Conservation (phyloP, 2,888 invertebrate genomes). For the Alloscopus bannaensis region DNA sequence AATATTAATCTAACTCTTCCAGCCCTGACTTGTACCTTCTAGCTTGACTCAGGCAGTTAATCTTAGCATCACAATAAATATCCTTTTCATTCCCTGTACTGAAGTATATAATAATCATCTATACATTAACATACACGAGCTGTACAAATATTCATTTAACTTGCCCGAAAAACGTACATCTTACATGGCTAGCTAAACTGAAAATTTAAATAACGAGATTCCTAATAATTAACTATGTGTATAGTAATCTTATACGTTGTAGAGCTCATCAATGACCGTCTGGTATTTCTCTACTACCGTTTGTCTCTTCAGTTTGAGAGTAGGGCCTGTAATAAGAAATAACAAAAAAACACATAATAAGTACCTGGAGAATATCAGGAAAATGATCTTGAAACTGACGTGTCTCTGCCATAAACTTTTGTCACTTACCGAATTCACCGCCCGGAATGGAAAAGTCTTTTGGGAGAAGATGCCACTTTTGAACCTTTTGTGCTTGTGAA, state of each 20-base stretch:
- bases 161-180: constrained; percentile 28
- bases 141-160: constrained; percentile 19
- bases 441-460: constrained; percentile 89
- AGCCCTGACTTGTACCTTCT: neutral
- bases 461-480: constrained; percentile 90
- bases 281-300: constrained; percentile 86
- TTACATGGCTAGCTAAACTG: constrained; percentile 35
- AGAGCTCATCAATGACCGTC: constrained; percentile 75
- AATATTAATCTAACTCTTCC: constrained; percentile 4
- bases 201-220: constrained; percentile 56
- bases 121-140: constrained; percentile 32
- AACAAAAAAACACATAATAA: neutral
- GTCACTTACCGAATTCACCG: constrained; percentile 87
- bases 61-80: constrained; percentile 37
- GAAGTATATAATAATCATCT: constrained; percentile 22
- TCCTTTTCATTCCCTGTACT: constrained; percentile 26
- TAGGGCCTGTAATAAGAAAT: constrained; percentile 82
- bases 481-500: constrained; percentile 91
- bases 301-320: constrained; percentile 89
- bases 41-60: constrained; percentile 17
- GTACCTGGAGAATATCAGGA: neutral
- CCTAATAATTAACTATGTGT: constrained; percentile 43
- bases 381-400: neutral
- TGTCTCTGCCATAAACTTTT: neutral
- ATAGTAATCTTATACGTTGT: constrained; percentile 54